These are phyloP conservation scores for Hydrolagus affinis DNA, from an alignment of 2,113 vertebrate genomes.

Conservation along the genomic window DNA sequence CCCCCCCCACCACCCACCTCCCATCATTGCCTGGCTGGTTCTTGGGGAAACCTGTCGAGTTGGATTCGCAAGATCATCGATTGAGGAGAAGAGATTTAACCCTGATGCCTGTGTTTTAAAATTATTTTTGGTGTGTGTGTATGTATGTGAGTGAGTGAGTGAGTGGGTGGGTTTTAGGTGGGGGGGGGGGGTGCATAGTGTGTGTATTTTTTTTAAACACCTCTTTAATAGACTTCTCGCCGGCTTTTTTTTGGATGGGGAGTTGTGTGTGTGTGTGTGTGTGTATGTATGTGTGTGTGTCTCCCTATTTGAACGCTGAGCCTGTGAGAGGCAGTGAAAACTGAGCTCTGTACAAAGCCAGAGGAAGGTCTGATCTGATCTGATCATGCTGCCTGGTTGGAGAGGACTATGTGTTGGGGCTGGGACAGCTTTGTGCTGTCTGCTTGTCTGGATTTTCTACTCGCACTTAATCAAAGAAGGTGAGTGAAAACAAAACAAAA, in stretches of 20 bases:
- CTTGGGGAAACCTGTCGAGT: not conserved
- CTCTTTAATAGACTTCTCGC: slow-evolving; percentile 16
- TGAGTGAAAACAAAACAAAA: slow-evolving; percentile 40
- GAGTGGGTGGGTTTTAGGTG: too few relatives aligned
- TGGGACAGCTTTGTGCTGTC: slow-evolving; percentile 68
- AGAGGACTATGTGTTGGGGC: slow-evolving; percentile 65
- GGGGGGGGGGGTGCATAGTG: too few relatives aligned
- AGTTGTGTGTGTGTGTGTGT: slow-evolving; percentile 12
- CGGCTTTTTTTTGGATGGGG: slow-evolving; percentile 21
- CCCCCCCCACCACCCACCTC: not conserved
- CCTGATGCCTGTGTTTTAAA: slow-evolving; percentile 18
- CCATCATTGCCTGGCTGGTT: too few relatives aligned
- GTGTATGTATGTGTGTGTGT: not conserved
- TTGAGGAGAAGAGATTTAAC: slow-evolving; percentile 1
- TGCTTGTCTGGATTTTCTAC: slow-evolving; percentile 69
- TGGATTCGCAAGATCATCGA: not conserved
- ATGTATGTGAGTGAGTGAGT: too few relatives aligned
- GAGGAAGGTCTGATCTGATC: slow-evolving; percentile 37
- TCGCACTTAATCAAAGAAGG: slow-evolving; percentile 70
- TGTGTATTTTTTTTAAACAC: not conserved
- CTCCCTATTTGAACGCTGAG: not conserved
- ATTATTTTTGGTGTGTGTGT: too few relatives aligned
- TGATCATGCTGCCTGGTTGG: slow-evolving; percentile 65
- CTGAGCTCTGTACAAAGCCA: slow-evolving; percentile 1
- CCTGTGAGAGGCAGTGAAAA: not conserved